These are phyloP conservation scores for Tringa solitaria DNA, from an alignment of 2,113 vertebrate genomes.

Conservation along the genomic window DNA sequence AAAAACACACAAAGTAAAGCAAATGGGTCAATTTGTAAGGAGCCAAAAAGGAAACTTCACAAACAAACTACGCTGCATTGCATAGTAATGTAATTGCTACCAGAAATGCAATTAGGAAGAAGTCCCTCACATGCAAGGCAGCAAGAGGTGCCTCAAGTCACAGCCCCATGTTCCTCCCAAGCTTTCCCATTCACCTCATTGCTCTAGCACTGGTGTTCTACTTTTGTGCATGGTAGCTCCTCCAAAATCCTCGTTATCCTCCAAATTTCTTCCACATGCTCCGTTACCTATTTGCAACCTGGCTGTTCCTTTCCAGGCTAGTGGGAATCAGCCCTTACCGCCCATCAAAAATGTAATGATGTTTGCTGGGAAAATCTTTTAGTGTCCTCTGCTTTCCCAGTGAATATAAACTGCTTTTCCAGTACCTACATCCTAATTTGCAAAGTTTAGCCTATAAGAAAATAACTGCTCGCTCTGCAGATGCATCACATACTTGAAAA, in stretches of 20 bases:
- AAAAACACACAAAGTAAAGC: conserved; percentile 70
- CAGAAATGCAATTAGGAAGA: conserved; percentile 49
- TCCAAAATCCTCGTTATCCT: background rate
- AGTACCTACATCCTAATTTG: background rate
- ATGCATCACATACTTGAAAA: background rate
- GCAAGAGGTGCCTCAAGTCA: background rate
- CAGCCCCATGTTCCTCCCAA: background rate
- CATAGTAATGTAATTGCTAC: background rate
- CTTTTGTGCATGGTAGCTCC: background rate
- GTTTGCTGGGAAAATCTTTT: background rate
- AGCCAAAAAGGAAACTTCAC: conserved; percentile 55
- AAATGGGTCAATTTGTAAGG: conserved; percentile 78
- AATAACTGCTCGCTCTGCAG: background rate
- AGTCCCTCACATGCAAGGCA: conserved; percentile 14
- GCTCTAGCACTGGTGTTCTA: background rate
- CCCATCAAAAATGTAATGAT: background rate
- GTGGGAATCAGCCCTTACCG: background rate
- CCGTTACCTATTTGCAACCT: background rate
- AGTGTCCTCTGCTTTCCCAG: background rate
- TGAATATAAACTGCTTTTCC: background rate
- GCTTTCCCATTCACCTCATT: conserved; percentile 19
- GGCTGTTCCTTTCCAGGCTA: background rate
- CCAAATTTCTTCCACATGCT: background rate
- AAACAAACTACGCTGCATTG: conserved; percentile 56
- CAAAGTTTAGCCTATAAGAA: background rate